These are phyloP conservation scores for Nasonia oneida DNA, from an alignment of 2,888 invertebrate genomes.

Conservation along the genomic window DNA sequence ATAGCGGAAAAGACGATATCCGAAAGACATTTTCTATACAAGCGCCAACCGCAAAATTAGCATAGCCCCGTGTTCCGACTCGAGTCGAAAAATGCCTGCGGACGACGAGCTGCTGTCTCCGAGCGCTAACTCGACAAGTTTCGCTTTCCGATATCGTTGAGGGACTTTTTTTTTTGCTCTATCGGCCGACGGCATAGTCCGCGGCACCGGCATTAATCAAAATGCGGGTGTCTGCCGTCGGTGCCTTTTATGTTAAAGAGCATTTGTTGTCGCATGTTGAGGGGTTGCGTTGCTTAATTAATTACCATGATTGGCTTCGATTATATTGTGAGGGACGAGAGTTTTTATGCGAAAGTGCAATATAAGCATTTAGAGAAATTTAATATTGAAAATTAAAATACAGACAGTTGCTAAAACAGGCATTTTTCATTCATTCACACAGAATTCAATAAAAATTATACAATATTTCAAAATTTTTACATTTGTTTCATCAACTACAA, in stretches of 20 bases:
- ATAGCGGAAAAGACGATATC: slow-evolving; percentile 40
- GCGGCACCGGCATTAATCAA: slow-evolving; percentile 47
- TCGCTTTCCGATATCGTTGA: slow-evolving; percentile 35
- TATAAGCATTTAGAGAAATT: too few relatives aligned
- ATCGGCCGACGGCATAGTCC: not conserved
- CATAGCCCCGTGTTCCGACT: slow-evolving; percentile 41
- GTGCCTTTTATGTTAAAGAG: slow-evolving; percentile 31
- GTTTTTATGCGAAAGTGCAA: too few relatives aligned
- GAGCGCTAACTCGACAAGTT: slow-evolving; percentile 24
- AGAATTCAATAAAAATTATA: too few relatives aligned
- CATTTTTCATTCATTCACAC: too few relatives aligned
- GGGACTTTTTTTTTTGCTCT: slow-evolving; percentile 11
- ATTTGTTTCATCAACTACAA: too few relatives aligned
- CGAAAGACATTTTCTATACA: slow-evolving; percentile 42
- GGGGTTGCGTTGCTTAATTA: not conserved
- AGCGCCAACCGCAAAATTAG: slow-evolving; percentile 43
- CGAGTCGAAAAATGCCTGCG: slow-evolving; percentile 32
- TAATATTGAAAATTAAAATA: too few relatives aligned
- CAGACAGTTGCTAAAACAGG: too few relatives aligned
- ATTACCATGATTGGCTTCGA: not conserved
- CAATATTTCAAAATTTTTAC: too few relatives aligned
- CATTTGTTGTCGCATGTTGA: slow-evolving; percentile 14
- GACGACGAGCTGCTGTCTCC: slow-evolving; percentile 17
- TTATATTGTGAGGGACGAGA: too few relatives aligned
- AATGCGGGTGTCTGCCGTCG: slow-evolving; percentile 34